A percentile compares a stretch with the other conserved stretches of the same genome.
Evolutionary conservation across 2,113 vertebrate species (phyloP).

Genomic region (Setophaga coronata): DNA sequence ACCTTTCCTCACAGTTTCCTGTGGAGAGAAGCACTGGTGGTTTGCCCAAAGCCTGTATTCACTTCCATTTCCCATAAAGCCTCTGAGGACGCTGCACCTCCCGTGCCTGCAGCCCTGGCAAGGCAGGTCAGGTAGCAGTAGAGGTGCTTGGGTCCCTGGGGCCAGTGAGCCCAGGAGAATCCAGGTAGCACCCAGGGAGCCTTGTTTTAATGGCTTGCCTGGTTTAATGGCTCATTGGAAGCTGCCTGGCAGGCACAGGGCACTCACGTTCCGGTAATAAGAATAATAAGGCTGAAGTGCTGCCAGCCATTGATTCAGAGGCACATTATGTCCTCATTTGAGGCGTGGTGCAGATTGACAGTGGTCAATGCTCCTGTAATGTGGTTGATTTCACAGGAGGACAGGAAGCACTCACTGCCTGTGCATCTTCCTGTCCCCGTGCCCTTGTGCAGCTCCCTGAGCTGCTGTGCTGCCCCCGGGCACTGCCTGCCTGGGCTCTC

Average conservation of each 20-base stretch:
- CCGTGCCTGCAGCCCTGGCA: neutral
- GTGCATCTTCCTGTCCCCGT: neutral
- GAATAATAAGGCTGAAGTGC: neutral
- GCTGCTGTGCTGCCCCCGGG: neutral
- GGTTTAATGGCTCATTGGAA: neutral
- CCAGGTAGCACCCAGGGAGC: neutral
- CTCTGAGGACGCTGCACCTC: neutral
- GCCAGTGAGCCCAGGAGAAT: neutral
- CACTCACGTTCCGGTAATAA: neutral
- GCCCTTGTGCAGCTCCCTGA: neutral
- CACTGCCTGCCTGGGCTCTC: neutral
- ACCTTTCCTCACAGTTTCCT: neutral
- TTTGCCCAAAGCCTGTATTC: neutral
- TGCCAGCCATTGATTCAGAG: conserved; percentile 38
- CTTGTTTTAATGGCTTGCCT: accelerated
- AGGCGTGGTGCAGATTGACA: neutral
- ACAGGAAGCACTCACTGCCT: neutral
- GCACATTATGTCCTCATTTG: conserved; percentile 19
- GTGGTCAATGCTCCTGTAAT: conserved; percentile 35
- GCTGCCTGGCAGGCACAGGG: neutral
- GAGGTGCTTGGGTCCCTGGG: neutral
- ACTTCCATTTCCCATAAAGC: neutral
- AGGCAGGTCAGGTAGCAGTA: neutral
- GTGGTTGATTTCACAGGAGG: neutral
- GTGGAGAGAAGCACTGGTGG: neutral